phyloP scores from a whole-genome alignment of 2,797 vertebrate genomes.

The Oceanodroma leucorhoa region DNA sequence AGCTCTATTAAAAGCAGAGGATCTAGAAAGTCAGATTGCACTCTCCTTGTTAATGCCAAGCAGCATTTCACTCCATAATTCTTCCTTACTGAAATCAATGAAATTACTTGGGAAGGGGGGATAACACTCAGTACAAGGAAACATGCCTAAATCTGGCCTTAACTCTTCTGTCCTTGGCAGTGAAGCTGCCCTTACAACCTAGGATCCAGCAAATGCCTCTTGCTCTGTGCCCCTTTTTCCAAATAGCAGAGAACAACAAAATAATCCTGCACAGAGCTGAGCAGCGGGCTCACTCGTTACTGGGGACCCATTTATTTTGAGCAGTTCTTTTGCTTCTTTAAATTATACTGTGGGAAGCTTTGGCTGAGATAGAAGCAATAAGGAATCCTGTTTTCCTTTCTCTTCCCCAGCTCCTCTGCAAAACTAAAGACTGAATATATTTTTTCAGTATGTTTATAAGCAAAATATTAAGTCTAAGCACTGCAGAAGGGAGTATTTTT shows the following conservation, averaged over 20 bases:
- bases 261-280: not conserved
- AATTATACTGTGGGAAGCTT: not conserved
- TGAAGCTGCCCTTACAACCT: not conserved
- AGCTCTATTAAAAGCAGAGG: constrained; percentile 36
- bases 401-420: not conserved
- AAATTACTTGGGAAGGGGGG: not conserved
- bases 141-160: not conserved
- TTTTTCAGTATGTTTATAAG: not conserved
- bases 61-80: not conserved
- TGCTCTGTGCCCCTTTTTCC: not conserved
- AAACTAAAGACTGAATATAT: not conserved
- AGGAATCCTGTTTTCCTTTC: not conserved
- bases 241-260: not conserved
- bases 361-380: not conserved
- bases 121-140: not conserved
- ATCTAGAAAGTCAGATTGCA: constrained; percentile 7
- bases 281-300: not conserved
- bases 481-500: constrained; percentile 26
- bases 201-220: not conserved
- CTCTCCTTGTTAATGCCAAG: not conserved
- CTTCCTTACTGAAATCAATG: not conserved
- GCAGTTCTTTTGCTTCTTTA: not conserved
- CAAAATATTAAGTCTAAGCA: not conserved
- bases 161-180: not conserved
- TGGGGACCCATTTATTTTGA: not conserved